These are phyloP conservation scores for Jaculus jaculus DNA, from an alignment of 2,113 vertebrate genomes.

Conservation along the genomic window DNA sequence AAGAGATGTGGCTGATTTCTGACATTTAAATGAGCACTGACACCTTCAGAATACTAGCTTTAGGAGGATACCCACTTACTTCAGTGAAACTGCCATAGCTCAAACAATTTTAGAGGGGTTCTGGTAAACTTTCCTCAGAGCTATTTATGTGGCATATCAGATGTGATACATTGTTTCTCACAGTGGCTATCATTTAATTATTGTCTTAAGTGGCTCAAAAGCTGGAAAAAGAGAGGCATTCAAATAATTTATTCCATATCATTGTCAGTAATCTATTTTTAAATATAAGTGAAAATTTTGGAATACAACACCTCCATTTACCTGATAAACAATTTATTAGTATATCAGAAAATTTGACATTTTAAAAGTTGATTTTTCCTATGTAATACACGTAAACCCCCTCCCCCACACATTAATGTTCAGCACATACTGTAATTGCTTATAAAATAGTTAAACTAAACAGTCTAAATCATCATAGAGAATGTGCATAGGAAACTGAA, in stretches of 20 bases:
- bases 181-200: background rate
- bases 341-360: background rate
- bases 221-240: background rate
- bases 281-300: background rate
- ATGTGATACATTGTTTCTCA: background rate
- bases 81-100: background rate
- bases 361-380: background rate
- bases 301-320: background rate
- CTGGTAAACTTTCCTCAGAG: conserved; percentile 24
- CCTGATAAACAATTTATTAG: background rate
- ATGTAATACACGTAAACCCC: background rate
- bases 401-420: background rate
- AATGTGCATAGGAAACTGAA: background rate
- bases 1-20: conserved; percentile 45
- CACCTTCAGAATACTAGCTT: conserved; percentile 7
- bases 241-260: conserved; percentile 2
- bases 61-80: background rate
- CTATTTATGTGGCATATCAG: background rate
- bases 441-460: background rate
- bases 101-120: background rate
- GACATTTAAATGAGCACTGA: background rate
- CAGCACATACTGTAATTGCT: background rate
- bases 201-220: conserved; percentile 8
- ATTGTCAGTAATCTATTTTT: conserved; percentile 2
- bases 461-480: background rate